Conservation (phyloP, 2,888 invertebrate species). For the Cosmia pyralina region DNA sequence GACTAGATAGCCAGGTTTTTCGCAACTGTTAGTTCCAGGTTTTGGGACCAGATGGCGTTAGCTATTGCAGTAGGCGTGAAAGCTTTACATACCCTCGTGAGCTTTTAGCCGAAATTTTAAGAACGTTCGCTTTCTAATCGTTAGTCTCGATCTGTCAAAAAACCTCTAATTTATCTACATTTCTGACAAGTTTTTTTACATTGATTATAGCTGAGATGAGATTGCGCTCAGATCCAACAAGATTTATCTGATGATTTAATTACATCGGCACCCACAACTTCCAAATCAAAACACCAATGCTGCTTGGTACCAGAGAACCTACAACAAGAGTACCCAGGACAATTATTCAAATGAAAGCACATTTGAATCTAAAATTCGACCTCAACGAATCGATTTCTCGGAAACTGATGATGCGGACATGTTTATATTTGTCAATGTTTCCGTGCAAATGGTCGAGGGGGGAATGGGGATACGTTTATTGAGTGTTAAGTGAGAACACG, state of each 20-base stretch:
- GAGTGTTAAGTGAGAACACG: constrained; percentile 50
- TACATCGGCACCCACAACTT: not conserved
- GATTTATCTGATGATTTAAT: not conserved
- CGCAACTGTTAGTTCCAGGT: not conserved
- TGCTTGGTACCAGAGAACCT: constrained; percentile 8
- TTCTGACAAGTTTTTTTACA: not conserved
- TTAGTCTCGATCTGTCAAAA: not conserved
- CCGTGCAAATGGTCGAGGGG: constrained; percentile 15
- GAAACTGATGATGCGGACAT: constrained; percentile 32
- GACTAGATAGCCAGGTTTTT: constrained; percentile 33
- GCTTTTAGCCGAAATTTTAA: not conserved
- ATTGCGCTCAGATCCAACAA: not conserved
- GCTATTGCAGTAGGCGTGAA: not conserved
- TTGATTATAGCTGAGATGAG: not conserved
- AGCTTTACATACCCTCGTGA: not conserved
- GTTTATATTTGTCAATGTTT: constrained; percentile 43
- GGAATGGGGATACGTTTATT: constrained; percentile 34
- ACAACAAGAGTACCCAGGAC: not conserved
- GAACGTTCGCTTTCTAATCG: not conserved
- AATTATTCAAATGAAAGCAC: constrained; percentile 31
- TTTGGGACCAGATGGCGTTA: constrained; percentile 36
- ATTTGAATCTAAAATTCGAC: constrained; percentile 24
- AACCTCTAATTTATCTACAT: not conserved
- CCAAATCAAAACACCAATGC: not conserved
- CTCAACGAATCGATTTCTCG: constrained; percentile 33